phyloP scores from a whole-genome alignment of 2,888 invertebrate genomes.

The Myopa tessellatipennis region DNA sequence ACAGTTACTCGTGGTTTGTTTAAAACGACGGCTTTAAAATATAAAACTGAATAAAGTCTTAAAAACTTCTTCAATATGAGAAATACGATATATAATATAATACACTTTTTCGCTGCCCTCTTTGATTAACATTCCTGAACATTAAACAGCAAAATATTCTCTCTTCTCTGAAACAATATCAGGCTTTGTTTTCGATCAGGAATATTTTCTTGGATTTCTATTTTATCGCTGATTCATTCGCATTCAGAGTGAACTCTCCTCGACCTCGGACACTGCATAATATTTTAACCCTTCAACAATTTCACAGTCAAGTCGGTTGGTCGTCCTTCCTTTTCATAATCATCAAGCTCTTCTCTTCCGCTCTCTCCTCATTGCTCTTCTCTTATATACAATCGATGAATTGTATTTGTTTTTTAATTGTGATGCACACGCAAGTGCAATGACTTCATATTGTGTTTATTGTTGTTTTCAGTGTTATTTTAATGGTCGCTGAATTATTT shows the following conservation, averaged over 20 bases:
- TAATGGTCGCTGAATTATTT: not conserved
- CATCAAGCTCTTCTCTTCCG: too few relatives aligned
- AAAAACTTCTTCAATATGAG: too few relatives aligned
- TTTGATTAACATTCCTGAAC: too few relatives aligned
- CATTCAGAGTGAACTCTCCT: conserved; percentile 21
- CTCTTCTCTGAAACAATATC: too few relatives aligned
- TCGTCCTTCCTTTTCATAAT: not conserved
- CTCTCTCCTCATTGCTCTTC: not conserved
- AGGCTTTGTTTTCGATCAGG: too few relatives aligned
- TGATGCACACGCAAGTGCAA: conserved; percentile 35
- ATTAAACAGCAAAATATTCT: too few relatives aligned
- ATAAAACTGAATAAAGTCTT: too few relatives aligned
- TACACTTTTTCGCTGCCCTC: too few relatives aligned
- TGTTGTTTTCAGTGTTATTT: not conserved
- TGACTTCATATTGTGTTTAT: conserved; percentile 12
- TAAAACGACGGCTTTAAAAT: too few relatives aligned
- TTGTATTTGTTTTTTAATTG: conserved; percentile 3
- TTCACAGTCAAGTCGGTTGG: conserved; percentile 4
- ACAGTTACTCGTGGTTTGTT: too few relatives aligned
- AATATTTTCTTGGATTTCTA: too few relatives aligned
- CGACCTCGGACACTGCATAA: conserved; percentile 35
- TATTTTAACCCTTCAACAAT: conserved; percentile 21
- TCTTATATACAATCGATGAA: not conserved
- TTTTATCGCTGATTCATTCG: not conserved
- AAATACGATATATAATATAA: too few relatives aligned